Evolutionary conservation across 2,113 vertebrate species (phyloP).

Genomic region (Fregetta grallaria): DNA sequence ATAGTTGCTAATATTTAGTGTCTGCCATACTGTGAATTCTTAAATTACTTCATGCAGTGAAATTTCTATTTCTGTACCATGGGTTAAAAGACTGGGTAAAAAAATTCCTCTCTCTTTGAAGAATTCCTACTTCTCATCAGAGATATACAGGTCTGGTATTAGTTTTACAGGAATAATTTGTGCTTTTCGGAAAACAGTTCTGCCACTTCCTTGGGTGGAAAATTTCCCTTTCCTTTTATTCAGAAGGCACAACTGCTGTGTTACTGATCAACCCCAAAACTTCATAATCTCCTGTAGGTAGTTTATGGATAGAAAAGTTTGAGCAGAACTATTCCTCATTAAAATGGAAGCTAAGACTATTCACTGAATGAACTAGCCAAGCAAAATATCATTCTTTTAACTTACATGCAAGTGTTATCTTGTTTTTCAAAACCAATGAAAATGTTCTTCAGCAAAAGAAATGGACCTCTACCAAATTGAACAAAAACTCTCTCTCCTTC

Average conservation of each 20-base stretch:
- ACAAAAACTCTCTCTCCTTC: background rate
- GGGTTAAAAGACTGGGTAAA: background rate
- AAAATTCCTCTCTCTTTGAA: background rate
- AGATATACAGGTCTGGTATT: background rate
- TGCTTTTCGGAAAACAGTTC: background rate
- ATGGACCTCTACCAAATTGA: background rate
- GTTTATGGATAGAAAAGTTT: background rate
- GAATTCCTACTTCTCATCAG: background rate
- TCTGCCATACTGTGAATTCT: background rate
- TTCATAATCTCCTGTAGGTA: background rate
- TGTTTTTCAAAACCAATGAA: background rate
- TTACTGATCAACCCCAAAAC: background rate
- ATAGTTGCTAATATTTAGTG: background rate
- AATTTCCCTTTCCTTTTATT: background rate
- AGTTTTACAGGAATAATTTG: background rate
- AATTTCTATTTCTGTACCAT: background rate
- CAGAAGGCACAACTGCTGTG: background rate
- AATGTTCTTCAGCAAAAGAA: background rate
- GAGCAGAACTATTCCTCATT: background rate
- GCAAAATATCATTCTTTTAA: background rate
- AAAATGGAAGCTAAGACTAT: background rate
- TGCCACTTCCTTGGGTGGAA: background rate
- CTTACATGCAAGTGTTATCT: background rate
- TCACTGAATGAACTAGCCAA: background rate
- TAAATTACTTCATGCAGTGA: background rate